Evolutionary conservation across 2,888 invertebrate species (phyloP).

Genomic region (Strigamia maritima): DNA sequence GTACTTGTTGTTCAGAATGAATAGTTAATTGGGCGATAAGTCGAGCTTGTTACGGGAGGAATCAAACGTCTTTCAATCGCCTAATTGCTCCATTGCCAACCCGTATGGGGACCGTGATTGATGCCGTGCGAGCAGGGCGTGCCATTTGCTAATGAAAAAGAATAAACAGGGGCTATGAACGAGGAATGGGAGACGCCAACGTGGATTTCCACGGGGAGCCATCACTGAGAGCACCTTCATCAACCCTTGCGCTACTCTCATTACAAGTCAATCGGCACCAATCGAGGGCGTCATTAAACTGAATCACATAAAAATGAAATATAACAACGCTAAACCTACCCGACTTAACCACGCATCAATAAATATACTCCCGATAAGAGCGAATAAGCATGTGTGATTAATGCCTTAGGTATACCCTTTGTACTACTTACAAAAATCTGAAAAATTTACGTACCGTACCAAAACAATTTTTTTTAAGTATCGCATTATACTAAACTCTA

Average conservation of each 20-base stretch:
- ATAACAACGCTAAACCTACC: not conserved
- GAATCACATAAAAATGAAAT: conserved; percentile 2
- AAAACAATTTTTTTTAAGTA: too few relatives aligned
- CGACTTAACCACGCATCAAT: not conserved
- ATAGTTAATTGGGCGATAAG: conserved; percentile 27
- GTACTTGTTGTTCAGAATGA: not conserved
- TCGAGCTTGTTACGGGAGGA: conserved; percentile 14
- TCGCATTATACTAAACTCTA: too few relatives aligned
- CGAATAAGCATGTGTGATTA: too few relatives aligned
- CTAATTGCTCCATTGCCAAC: conserved; percentile 26
- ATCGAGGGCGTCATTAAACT: not conserved
- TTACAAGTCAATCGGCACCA: conserved; percentile 6
- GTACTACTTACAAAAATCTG: too few relatives aligned
- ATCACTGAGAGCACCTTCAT: conserved; percentile 23
- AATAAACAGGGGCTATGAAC: conserved; percentile 21
- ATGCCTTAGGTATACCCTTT: too few relatives aligned
- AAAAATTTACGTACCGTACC: too few relatives aligned
- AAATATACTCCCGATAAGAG: too few relatives aligned
- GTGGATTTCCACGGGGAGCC: conserved; percentile 24
- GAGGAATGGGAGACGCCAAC: conserved; percentile 21
- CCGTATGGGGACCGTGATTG: conserved; percentile 21
- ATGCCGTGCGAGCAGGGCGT: conserved; percentile 18
- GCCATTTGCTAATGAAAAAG: conserved; percentile 29
- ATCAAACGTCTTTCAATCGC: conserved; percentile 24
- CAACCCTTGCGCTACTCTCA: conserved; percentile 27